Evolutionary conservation across 2,888 invertebrate genomes (phyloP), one percentile per base, ranked within the genome.

Genomic region (Vandiemenella viatica): DNA sequence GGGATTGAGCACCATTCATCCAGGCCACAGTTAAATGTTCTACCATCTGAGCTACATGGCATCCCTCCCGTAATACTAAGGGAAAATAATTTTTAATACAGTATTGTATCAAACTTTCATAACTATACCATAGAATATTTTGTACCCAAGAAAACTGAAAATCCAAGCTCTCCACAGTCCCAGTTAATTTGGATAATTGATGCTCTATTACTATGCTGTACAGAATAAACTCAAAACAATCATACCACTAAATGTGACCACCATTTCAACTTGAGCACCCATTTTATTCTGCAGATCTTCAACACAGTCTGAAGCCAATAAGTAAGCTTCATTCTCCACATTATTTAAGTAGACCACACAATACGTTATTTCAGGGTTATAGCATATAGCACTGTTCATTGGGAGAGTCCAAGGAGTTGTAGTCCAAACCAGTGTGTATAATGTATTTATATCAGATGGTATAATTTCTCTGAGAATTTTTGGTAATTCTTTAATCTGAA

Each of bases 401-500:
- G 92, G 84, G 48, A 99, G 66, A 0, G 95, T 92, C 98, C 98
- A 99, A 0, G 98, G 97, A 0, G 97, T 98, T 1, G 98, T 99
- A 0, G 98, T 99, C 98, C 97, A 99, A 44, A 93, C 78, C 1
- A 95, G 67, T 0, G 83, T 86, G 66, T 79, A 83, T 2, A 85
- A 57, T 15, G 67, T 65, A 16, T 65, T 61, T 1, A 68, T 67
- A 55, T 51, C 61, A 58, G 56, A 16, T 54, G 52, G 17, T 60
- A 57, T 58, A 32, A 62, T 55, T 22, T 57, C 46, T 55, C 61
- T 43, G 60, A 59, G 23, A 62, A 40, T 56, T 56, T 61, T 50
- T 1, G 76, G 71, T n/a, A 72, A 37, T 42, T 49, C 61, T 2
- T 67, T 61, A 8, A 85, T 50, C 44, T 72, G 69, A 26, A 86